Evolutionary conservation across 1,140 invertebrate species (phyloP).

Genomic region (Tetranychus cinnabarinus): DNA sequence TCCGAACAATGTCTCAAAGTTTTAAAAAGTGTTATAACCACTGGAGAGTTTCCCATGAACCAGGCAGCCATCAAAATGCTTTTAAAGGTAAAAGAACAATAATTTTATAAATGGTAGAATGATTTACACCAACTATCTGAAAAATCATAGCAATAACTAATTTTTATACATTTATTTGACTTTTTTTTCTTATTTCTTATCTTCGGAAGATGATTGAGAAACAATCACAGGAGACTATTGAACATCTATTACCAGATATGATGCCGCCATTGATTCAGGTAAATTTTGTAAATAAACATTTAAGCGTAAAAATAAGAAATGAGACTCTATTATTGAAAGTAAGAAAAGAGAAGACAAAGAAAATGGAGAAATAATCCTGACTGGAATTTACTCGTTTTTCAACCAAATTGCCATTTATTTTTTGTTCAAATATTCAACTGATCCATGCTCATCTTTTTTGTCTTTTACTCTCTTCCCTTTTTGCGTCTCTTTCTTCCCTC

Average conservation of each 20-base stretch:
- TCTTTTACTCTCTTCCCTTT: neutral
- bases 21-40: constrained; percentile 54
- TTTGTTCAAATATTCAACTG: too few relatives aligned
- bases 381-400: too few relatives aligned
- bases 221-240: constrained; percentile 29
- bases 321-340: too few relatives aligned
- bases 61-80: constrained; percentile 79
- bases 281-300: constrained; percentile 8
- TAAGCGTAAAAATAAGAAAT: neutral
- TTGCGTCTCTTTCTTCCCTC: neutral
- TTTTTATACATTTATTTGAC: neutral
- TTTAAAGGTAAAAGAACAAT: constrained; percentile 36
- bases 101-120: neutral
- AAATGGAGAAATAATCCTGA: too few relatives aligned
- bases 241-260: constrained; percentile 39
- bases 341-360: too few relatives aligned
- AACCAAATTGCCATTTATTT: too few relatives aligned
- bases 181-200: neutral
- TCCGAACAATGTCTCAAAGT: constrained; percentile 38
- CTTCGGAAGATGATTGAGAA: constrained; percentile 16
- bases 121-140: neutral
- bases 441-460: too few relatives aligned
- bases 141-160: neutral
- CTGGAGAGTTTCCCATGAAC: constrained; percentile 57
- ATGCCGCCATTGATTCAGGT: constrained; percentile 72